Percentiles rank a stretch among this genome's conserved stretches.
Evolutionary conservation across 2,888 invertebrate genomes (phyloP).

Genomic region (Neoaliturus tenellus): DNA sequence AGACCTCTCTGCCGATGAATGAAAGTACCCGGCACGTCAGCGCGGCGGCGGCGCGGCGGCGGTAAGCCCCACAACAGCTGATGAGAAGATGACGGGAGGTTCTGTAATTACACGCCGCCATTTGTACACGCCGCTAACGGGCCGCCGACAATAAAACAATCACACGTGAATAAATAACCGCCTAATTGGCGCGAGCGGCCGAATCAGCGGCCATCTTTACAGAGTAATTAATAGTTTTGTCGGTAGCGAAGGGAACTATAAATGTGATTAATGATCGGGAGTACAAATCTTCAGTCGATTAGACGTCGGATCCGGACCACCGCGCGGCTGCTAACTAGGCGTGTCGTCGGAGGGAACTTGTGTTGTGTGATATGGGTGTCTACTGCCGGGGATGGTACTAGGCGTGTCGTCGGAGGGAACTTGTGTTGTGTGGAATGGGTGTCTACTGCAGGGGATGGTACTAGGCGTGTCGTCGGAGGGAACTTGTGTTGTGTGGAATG

Average conservation of each 20-base stretch:
- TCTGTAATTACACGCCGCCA: conserved; percentile 37
- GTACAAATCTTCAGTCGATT: not conserved
- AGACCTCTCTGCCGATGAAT: too few species aligned
- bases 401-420: too few species aligned
- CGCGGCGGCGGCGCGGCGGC: not conserved
- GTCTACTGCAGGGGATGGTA: too few species aligned
- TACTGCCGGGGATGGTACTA: too few species aligned
- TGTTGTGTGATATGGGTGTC: too few species aligned
- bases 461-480: too few species aligned
- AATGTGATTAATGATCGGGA: conserved; percentile 6
- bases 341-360: too few species aligned
- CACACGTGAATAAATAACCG: conserved; percentile 45
- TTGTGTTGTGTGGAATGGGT: too few species aligned
- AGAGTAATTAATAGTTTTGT: conserved; percentile 42
- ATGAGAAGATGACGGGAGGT: not conserved
- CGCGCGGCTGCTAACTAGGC: not conserved
- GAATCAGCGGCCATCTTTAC: conserved; percentile 38
- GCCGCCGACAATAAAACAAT: conserved; percentile 48
- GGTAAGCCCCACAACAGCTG: conserved; percentile 25
- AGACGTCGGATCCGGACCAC: conserved; percentile 5
- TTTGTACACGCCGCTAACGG: conserved; percentile 25
- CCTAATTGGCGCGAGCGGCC: conserved; percentile 40
- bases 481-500: too few species aligned
- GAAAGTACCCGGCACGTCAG: too few species aligned
- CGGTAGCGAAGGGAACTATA: conserved; percentile 33